Percentiles rank a stretch among this genome's conserved stretches.
Conservation (phyloP, 1,140 invertebrate species). For the Meloidogyne exigua region DNA sequence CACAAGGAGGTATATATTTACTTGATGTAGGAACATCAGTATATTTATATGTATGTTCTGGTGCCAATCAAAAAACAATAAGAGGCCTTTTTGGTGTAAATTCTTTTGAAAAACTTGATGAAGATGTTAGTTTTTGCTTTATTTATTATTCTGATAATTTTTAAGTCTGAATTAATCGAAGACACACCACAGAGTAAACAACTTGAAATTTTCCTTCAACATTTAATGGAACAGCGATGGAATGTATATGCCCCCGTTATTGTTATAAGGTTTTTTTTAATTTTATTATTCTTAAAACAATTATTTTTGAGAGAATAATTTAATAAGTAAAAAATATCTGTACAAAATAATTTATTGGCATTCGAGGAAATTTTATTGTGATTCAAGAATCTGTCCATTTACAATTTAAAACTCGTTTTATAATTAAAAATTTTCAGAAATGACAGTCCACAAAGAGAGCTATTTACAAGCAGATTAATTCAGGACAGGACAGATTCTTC, state of each 20-base stretch:
- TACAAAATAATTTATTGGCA: too few species aligned
- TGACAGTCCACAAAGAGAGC: conserved; percentile 77
- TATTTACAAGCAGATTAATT: conserved; percentile 83
- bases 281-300: too few species aligned
- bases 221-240: conserved; percentile 80
- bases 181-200: conserved; percentile 76
- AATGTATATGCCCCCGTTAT: conserved; percentile 74
- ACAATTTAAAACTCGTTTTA: conserved; percentile 15
- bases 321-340: too few species aligned
- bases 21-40: conserved; percentile 82
- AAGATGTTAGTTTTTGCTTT: conserved; percentile 68
- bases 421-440: conserved; percentile 72
- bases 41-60: conserved; percentile 81
- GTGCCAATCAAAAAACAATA: conserved; percentile 75
- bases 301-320: too few species aligned
- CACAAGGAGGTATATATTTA: conserved; percentile 83
- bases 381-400: too few species aligned
- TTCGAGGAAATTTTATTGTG: too few species aligned
- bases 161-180: conserved; percentile 76
- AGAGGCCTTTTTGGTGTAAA: conserved; percentile 73
- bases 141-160: too few species aligned
- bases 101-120: conserved; percentile 71
- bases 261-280: conserved; percentile 74
- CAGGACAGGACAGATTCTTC: conserved; percentile 90
- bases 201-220: conserved; percentile 78